Base-by-base conservation (phyloP, 2,113 vertebrate species). In the Brachyhypopomus gauderio region DNA sequence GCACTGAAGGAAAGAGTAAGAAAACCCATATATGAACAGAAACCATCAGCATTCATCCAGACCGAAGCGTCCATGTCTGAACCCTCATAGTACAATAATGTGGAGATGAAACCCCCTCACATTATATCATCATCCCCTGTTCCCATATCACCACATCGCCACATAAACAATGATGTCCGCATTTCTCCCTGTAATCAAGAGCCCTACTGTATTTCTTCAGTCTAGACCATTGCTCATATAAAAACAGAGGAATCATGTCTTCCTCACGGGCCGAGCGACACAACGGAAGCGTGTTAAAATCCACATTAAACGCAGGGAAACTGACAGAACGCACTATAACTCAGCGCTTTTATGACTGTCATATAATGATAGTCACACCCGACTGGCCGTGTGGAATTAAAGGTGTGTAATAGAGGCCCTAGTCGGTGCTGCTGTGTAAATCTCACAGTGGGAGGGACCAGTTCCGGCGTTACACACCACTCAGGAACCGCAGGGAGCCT, bases 361-460 rank as follows among this genome's bases (percentile, higher is more conserved):
- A 84, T 83, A 84, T 85, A 87, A 87, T 84, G 82, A 86, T 73
- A 86, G 86, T 86, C 82, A 85, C 86, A 87, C 84, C 80, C 79
- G 73, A 84, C 76, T 84, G 82, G 79, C 70, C 25, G 77, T 62
- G 75, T 79, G 79, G 76, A 81, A 85, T 83, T 79, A 85, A 79
- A 81, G 66, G 78, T 67, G 48, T 75, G 77, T 70, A 78, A 72
- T 66, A 76, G 62, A 59, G 38, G 78, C 71, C 30, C 78, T 74
- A 12, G 27, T 63, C 70, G 72, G 48, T 77, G 78, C 59, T n/a
- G 81, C 73, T 52, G 64, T 81, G 72, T 84, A 86, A 86, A 86
- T 86, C 79, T 86, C 30, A 63, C 36, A 58, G 77, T 78, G 72
- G 52, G 58, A 16, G 73, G 34, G 58, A 80, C 36, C 60, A 38